Evolutionary conservation across 2,888 invertebrate species (phyloP), one percentile per base, ranked within the genome.

Genomic region (Epirrhoe alternata): DNA sequence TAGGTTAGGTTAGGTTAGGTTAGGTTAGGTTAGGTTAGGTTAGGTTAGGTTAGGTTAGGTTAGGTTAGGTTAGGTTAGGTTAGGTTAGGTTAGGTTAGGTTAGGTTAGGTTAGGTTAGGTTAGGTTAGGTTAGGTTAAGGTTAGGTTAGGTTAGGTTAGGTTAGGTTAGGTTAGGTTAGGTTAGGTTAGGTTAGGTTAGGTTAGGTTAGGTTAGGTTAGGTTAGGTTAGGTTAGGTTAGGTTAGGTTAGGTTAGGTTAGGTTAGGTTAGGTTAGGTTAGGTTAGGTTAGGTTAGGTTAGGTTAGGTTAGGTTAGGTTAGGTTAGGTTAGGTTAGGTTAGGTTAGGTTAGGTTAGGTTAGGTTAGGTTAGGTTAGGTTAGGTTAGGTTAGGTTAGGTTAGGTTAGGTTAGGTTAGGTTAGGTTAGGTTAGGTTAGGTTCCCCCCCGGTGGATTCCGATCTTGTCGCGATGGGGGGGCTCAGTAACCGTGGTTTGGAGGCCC

Each of bases 301-400:
- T n/a, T n/a, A n/a, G n/a, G n/a, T n/a, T n/a, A n/a, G n/a, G n/a
- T n/a, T 72, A 71, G 56, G 70, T 70, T 72, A 72, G 72, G 74
- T 72, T 74, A 71, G 71, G 74, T 72, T 74, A 62, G 73, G 73
- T 72, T 73, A 71, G n/a, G 74, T 73, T 74, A 72, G 72, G 73
- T 70, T 71, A 71, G 73, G 73, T 71, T 73, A 71, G 73, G 73
- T 71, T 73, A 71, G 71, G 73, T 69, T 73, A 69, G 73, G 73
- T 74, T 61, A 45, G 45, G 45, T 45, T 42, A 45, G 45, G 45
- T 45, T 56, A 71, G 71, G 72, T 72, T 72, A 71, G 74, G 74
- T 71, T 72, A 71, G 72, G 74, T 72, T 74, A 71, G 74, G 74
- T 72, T 74, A 72, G 72, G 74, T 72, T 74, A 72, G 73, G 74